A percentile compares a stretch with the other conserved stretches of the same genome.
Conservation (phyloP, 2,888 invertebrate species). For the Hybos culiciformis region DNA sequence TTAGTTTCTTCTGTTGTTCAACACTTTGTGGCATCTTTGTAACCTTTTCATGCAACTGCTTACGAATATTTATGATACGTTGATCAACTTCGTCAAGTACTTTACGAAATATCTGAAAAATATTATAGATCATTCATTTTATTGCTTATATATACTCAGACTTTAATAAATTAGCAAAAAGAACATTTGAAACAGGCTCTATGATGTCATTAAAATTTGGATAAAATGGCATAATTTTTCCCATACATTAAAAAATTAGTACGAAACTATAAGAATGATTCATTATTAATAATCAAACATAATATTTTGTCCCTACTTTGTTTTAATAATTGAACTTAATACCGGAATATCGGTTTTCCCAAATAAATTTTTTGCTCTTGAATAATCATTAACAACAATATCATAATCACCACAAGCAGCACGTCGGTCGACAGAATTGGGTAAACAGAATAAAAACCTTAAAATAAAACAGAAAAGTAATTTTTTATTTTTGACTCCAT, state of each 20-base stretch:
- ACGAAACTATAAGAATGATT: neutral
- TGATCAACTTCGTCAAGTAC: slow-evolving; percentile 86
- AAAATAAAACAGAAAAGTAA: neutral
- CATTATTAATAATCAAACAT: neutral
- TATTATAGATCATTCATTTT: neutral
- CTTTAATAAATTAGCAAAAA: slow-evolving; percentile 1
- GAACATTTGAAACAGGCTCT: neutral
- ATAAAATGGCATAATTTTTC: neutral
- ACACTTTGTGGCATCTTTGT: slow-evolving; percentile 82
- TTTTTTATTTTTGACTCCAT: neutral
- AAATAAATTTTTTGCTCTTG: slow-evolving; percentile 88
- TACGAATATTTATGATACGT: slow-evolving; percentile 67
- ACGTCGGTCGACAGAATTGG: slow-evolving; percentile 85
- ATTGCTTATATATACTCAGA: too few relatives aligned
- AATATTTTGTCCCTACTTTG: neutral
- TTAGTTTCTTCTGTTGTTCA: slow-evolving; percentile 89
- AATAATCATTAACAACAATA: slow-evolving; percentile 93
- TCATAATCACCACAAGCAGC: slow-evolving; percentile 92
- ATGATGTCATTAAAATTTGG: neutral
- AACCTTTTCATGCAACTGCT: slow-evolving; percentile 67
- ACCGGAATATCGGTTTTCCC: slow-evolving; percentile 82
- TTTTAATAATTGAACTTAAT: too few relatives aligned
- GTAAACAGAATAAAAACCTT: slow-evolving; percentile 77
- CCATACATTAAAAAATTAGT: neutral
- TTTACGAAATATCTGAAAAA: slow-evolving; percentile 59